phyloP scores from a whole-genome alignment of 2,113 vertebrate species.

The Oxygymnocypris stewartii region DNA sequence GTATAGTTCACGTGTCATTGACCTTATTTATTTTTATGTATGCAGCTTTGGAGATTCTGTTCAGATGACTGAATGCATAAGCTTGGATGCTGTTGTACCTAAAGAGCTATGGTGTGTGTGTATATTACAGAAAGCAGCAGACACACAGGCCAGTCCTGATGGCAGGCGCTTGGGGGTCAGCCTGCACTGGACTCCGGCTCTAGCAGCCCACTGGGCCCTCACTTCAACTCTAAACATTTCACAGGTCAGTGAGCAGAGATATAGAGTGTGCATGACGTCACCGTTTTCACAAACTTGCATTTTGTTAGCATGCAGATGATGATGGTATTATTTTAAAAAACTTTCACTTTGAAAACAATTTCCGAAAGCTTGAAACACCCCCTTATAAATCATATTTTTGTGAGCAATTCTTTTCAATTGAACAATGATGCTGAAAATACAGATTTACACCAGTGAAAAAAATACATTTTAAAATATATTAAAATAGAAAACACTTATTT shows the following conservation, averaged over 20 bases:
- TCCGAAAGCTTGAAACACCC: no score
- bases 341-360: no score
- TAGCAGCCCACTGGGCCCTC: slow-evolving; percentile 76
- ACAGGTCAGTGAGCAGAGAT: slow-evolving; percentile 67
- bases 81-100: neutral
- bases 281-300: no score
- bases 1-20: neutral
- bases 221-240: slow-evolving; percentile 80
- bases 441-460: no score
- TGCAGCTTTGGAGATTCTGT: neutral
- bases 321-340: no score
- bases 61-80: neutral
- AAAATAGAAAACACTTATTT: no score
- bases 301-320: no score
- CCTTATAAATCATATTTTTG: no score
- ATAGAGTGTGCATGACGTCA: neutral
- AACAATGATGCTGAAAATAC: no score
- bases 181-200: slow-evolving; percentile 75
- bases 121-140: slow-evolving; percentile 56
- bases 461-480: no score
- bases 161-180: slow-evolving; percentile 75
- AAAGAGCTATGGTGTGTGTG: neutral
- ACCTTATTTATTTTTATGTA: neutral
- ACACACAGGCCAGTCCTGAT: slow-evolving; percentile 72
- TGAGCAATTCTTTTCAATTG: no score